phyloP scores from a whole-genome alignment of 2,113 vertebrate species.

The Sakesphorus luctuosus region DNA sequence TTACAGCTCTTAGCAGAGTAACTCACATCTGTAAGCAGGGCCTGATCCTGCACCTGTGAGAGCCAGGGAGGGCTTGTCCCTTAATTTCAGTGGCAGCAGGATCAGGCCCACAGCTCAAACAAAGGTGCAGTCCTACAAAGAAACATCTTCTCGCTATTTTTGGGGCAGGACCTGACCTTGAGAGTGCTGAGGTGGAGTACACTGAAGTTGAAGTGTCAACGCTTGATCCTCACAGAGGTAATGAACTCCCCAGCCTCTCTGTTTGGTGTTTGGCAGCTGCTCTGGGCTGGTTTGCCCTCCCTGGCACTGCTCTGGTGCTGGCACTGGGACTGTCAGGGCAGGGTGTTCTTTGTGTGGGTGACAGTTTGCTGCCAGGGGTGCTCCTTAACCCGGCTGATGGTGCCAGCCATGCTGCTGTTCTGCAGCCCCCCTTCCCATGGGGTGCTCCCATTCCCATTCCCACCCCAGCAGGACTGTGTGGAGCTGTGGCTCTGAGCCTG shows the following conservation, averaged over 20 bases:
- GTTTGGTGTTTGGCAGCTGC: background rate
- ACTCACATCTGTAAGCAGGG: background rate
- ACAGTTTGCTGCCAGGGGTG: background rate
- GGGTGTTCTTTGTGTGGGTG: background rate
- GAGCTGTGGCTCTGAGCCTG: background rate
- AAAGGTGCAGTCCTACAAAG: conserved; percentile 23
- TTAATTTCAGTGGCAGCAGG: conserved; percentile 17
- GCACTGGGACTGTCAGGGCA: background rate
- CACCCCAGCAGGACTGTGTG: background rate
- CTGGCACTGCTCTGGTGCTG: background rate
- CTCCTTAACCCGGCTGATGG: background rate
- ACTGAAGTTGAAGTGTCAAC: conserved; percentile 77
- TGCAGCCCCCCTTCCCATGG: background rate
- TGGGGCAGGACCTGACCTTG: conserved; percentile 73
- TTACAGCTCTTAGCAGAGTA: background rate
- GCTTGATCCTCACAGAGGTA: conserved; percentile 75
- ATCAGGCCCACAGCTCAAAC: conserved; percentile 15
- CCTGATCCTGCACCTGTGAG: background rate
- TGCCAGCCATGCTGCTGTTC: background rate
- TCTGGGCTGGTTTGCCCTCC: background rate
- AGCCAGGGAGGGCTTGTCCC: background rate
- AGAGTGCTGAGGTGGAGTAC: conserved; percentile 77
- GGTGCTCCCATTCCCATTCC: background rate
- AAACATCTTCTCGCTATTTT: conserved; percentile 71
- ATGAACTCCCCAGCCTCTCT: background rate